Percentiles rank a stretch among this genome's conserved stretches.
Evolutionary conservation across 1,140 invertebrate genomes (phyloP).

Genomic region (Drosophila subobscura): DNA sequence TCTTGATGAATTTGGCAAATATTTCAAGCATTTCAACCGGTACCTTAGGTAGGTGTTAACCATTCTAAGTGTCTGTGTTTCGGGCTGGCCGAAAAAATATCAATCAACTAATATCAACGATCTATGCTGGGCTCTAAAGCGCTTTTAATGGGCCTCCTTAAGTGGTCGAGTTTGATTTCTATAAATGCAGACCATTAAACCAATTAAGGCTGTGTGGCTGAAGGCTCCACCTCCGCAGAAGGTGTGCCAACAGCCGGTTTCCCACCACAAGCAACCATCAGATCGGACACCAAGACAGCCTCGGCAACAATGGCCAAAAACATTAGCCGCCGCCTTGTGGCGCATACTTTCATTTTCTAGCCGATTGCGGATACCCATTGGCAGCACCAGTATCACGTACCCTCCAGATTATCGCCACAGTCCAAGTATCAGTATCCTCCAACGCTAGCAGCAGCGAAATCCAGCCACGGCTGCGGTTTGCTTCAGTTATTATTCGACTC

Average conservation of each 20-base stretch:
- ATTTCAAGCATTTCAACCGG: conserved; percentile 37
- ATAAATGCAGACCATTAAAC: conserved; percentile 66
- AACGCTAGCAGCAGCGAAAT: conserved; percentile 20
- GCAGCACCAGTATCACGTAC: too few relatives aligned
- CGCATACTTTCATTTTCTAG: conserved; percentile 68
- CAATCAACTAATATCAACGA: conserved; percentile 67
- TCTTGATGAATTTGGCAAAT: conserved; percentile 49
- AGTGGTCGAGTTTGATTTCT: conserved; percentile 48
- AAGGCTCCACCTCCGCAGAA: conserved; percentile 74
- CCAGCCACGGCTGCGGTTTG: conserved; percentile 29
- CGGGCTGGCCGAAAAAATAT: conserved; percentile 14
- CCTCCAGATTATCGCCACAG: background rate
- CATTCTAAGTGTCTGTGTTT: conserved; percentile 37
- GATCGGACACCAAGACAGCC: background rate
- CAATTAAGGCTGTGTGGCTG: conserved; percentile 67
- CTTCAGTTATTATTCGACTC: conserved; percentile 32
- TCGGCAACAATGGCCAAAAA: conserved; percentile 31
- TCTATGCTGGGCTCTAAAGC: conserved; percentile 40
- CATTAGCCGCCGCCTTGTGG: conserved; percentile 16
- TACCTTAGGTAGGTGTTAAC: conserved; percentile 3
- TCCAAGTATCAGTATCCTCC: conserved; percentile 55
- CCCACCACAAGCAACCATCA: conserved; percentile 15
- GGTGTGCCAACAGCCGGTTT: conserved; percentile 67
- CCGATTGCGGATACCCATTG: conserved; percentile 37
- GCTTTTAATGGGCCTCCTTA: conserved; percentile 52